Evolutionary conservation across 2,797 vertebrate species (phyloP).

Genomic region (Prionace glauca): DNA sequence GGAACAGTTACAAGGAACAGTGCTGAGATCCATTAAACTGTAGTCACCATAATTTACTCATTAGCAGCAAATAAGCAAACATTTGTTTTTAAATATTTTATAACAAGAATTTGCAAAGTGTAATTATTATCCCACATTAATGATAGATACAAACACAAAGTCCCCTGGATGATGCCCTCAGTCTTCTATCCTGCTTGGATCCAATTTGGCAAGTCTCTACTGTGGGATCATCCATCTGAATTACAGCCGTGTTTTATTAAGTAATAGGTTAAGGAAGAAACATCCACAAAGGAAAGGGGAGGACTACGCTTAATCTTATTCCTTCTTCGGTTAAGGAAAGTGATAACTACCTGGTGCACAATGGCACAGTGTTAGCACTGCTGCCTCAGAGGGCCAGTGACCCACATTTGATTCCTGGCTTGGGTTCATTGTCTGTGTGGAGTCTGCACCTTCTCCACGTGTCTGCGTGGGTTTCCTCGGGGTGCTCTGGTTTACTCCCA

Average conservation of each 20-base stretch:
- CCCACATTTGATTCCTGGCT: too few species aligned
- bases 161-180: neutral
- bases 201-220: neutral
- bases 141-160: neutral
- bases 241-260: neutral
- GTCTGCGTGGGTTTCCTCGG: too few species aligned
- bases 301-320: too few species aligned
- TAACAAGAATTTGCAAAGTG: neutral
- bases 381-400: too few species aligned
- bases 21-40: neutral
- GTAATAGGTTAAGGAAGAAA: neutral
- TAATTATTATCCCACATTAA: conserved; percentile 2
- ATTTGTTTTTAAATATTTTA: neutral
- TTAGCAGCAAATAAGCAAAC: neutral
- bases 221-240: neutral
- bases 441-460: too few species aligned
- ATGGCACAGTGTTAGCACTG: too few species aligned
- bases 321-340: neutral
- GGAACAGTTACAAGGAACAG: neutral
- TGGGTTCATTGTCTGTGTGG: too few species aligned
- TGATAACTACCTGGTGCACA: neutral
- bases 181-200: neutral
- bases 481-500: too few species aligned
- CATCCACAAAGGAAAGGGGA: too few species aligned
- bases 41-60: conserved; percentile 15